A percentile compares a stretch with the other conserved stretches of the same genome.
Conservation (phyloP, 2,113 vertebrate genomes). For the Panurus biarmicus region DNA sequence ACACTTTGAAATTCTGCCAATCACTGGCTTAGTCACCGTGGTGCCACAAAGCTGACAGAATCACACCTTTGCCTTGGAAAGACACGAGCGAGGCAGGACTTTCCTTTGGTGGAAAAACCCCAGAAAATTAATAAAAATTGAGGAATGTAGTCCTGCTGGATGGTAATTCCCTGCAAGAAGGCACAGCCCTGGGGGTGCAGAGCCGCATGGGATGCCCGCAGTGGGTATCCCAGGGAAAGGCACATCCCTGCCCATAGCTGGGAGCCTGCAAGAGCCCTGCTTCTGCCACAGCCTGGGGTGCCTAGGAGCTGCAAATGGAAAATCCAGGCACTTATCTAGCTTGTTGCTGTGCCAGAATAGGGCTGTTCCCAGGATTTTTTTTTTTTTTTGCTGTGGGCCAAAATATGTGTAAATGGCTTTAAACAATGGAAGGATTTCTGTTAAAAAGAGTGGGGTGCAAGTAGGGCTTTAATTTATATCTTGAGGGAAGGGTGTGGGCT, state of each 20-base stretch:
- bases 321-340: constrained; percentile 1
- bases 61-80: not conserved
- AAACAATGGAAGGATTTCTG: constrained; percentile 48
- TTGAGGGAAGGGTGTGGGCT: constrained; percentile 41
- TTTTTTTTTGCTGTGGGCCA: not conserved
- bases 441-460: not conserved
- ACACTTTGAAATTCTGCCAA: not conserved
- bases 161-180: not conserved
- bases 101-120: not conserved
- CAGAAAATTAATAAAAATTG: not conserved
- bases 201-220: fast-evolving
- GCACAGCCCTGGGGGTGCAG: not conserved
- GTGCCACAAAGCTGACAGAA: not conserved
- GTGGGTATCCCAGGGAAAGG: not conserved
- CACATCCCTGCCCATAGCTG: not conserved
- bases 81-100: not conserved
- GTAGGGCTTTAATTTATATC: not conserved
- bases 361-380: not conserved
- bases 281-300: not conserved
- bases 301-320: not conserved
- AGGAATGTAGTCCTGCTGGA: fast-evolving
- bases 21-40: not conserved
- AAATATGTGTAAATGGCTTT: not conserved
- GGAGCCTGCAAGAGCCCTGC: not conserved
- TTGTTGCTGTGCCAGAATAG: not conserved